phyloP scores from a whole-genome alignment of 2,113 vertebrate genomes.

The Ciconia stormi region DNA sequence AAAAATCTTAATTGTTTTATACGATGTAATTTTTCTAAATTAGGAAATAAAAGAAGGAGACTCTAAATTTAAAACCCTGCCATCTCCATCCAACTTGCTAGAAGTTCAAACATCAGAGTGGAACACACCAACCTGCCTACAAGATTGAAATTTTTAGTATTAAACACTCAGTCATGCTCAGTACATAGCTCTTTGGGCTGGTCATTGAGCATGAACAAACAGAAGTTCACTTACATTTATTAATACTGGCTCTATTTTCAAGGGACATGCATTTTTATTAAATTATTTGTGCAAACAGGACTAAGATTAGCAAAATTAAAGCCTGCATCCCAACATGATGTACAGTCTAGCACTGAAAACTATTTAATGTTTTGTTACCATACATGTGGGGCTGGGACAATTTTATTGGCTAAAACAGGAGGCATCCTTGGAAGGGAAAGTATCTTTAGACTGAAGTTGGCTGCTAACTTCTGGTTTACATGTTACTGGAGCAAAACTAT shows the following conservation, averaged over 20 bases:
- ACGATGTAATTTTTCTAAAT: neutral
- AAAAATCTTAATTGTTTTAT: neutral
- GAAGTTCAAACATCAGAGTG: neutral
- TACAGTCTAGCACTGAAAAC: neutral
- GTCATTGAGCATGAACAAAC: neutral
- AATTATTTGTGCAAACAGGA: neutral
- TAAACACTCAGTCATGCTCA: neutral
- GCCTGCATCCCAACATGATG: neutral
- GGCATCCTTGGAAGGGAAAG: neutral
- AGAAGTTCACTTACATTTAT: neutral
- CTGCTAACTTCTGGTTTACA: neutral
- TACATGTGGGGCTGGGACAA: neutral
- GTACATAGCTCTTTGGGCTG: neutral
- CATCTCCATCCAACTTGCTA: neutral
- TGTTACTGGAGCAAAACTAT: neutral
- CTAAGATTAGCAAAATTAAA: neutral
- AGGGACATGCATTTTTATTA: neutral
- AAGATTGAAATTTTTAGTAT: neutral
- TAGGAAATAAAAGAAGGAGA: neutral
- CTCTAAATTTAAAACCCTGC: neutral
- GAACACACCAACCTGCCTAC: neutral
- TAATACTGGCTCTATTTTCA: neutral
- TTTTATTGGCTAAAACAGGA: neutral
- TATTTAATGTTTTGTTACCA: neutral
- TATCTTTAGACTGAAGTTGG: neutral